Percentiles rank a stretch among this genome's conserved stretches.
Evolutionary conservation across 2,888 invertebrate genomes (phyloP).

Genomic region (Morpho helenor): DNA sequence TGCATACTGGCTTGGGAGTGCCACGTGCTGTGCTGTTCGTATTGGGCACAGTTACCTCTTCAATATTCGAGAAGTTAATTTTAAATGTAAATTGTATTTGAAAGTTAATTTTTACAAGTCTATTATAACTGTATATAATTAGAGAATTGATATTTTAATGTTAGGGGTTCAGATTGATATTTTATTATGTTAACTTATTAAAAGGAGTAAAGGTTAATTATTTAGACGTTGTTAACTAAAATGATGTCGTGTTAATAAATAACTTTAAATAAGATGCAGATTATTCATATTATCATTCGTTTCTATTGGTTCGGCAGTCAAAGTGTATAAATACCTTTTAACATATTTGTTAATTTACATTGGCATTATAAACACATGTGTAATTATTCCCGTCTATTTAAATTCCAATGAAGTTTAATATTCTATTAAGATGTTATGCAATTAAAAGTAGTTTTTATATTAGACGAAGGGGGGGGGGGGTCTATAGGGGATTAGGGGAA

Average conservation of each 20-base stretch:
- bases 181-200: background rate
- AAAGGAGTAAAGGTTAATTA: background rate
- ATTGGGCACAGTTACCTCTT: conserved; percentile 67
- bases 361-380: no score
- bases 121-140: conserved; percentile 26
- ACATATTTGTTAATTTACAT: no score
- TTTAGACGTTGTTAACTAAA: no score
- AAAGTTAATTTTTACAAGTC: conserved; percentile 53
- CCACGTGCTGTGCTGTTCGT: conserved; percentile 60
- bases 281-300: background rate
- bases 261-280: background rate
- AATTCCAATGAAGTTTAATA: no score
- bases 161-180: conserved; percentile 8
- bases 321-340: no score
- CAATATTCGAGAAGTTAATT: conserved; percentile 70
- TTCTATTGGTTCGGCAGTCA: no score
- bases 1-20: conserved; percentile 67
- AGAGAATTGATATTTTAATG: conserved; percentile 23
- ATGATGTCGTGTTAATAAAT: no score
- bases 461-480: no score
- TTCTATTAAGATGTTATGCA: no score
- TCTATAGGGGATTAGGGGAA: no score
- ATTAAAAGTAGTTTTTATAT: no score
- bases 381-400: no score
- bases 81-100: conserved; percentile 68